Evolutionary conservation across 2,113 vertebrate genomes (phyloP), one percentile per base, ranked within the genome.

Genomic region (Entomyzon cyanotis): DNA sequence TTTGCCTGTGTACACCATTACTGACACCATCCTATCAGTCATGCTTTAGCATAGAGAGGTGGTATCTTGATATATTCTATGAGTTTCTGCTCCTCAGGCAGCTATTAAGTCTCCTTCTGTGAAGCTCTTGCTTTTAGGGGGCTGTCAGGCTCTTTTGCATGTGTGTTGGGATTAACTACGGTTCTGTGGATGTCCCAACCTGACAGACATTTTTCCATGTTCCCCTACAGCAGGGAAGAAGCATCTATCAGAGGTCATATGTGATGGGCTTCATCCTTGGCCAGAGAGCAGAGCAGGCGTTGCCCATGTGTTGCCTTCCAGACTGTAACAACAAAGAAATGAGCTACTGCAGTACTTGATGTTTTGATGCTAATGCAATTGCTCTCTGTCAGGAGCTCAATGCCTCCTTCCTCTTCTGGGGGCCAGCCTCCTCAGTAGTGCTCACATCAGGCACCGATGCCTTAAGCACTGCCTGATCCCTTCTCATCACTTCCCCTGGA

Each of bases 321-420:
- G 35, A 44, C 50, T 77, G 27, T 47, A 67, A 70, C 67, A 84
- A 59, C 27, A 55, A 71, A 85, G n/a, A 64, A 87, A 44, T 46
- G 35, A 79, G 46, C 41, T 87, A 44, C 44, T 53, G 39, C 47
- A 91, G 27, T 27, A 68, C 35, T 60, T 0, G 0, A 23, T 33
- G 39, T 70, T 95, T 78, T 89, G 81, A 68, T 93, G 44, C 81
- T 89, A 68, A 89, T 87, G 42, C 15, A 78, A n/a, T 35, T 1
- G 1, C 19, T 89, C 39, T 35, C 60, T 68, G 47, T 8, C 74
- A 70, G 69, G 55, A 67, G 22, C 84, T 80, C 31, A 84, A 44
- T 1, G 5, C 18, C 58, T 71, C 27, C 18, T 62, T 86, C 28
- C 12, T 80, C 18, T 67, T 77, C 64, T 44, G 70, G 64, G 22